Base-by-base conservation (phyloP, 2,113 vertebrate genomes). In the Desmodus rotundus region DNA sequence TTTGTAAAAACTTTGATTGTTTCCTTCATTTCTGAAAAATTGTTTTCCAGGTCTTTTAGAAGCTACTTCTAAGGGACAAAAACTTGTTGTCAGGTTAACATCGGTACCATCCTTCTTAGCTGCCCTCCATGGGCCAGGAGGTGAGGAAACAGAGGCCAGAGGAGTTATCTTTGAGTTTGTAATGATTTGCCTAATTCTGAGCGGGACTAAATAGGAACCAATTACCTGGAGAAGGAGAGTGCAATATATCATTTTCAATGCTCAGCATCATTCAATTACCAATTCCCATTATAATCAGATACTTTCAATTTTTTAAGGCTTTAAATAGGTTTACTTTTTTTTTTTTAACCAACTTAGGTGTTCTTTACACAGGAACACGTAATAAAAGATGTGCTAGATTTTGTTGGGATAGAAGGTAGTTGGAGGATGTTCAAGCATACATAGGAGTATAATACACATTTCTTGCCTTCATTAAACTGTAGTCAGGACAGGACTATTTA, bases 271-370 rank as follows among this genome's bases (percentile, higher is more conserved):
- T 86, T 78, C 68, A 80, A 14, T 77, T 28, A 26, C 15, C 20
- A 41, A 26, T 58, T 94, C 89, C 41, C 19, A 77, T 52, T 85
- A 58, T 36, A 91, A 85, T 5, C 67, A 24, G 26, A 67, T 93
- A 63, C 54, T 91, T 93, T 67, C 31, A 93, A 82, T 87, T 70
- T 93, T 47, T 76, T 74, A 36, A 81, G 58, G 13, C n/a, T 95
- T 90, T 85, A 84, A 80, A 68, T 38, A 85, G 56, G 6, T 65
- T 16, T 74, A 17, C 4, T 70, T 94, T 61, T 26, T 61, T 24
- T 91, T 68, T n/a, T 11, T 52, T 91, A 85, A 12, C 24, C 24
- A 56, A 26, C 90, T 63, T 85, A 28, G 43, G 22, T 41, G 31
- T 85, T 68, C 61, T 88, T 76, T 88, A 92, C 26, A 38, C 13